phyloP scores from a whole-genome alignment of 1,140 invertebrate genomes.

The Lethrus apterus region DNA sequence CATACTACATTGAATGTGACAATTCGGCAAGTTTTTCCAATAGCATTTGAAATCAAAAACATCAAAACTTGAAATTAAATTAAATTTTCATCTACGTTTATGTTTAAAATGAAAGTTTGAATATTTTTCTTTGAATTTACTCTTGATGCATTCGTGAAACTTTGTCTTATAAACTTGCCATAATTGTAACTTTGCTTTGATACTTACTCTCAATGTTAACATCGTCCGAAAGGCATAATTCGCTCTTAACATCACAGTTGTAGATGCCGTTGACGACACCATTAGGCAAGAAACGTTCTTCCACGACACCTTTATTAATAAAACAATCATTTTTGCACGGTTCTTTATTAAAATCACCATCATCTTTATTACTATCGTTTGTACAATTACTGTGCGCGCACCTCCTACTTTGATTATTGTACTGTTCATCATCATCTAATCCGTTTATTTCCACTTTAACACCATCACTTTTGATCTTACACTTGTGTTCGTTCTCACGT shows the following conservation, averaged over 20 bases:
- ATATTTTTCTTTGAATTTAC: too few species aligned
- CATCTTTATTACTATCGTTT: conserved; percentile 11
- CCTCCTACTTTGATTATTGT: conserved; percentile 1
- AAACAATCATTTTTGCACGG: too few species aligned
- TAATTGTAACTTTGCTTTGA: too few species aligned
- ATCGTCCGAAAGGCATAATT: conserved; percentile 1
- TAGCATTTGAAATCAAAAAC: too few species aligned
- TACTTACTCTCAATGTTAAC: conserved; percentile 10
- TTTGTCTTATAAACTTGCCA: too few species aligned
- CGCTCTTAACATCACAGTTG: background rate
- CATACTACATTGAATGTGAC: too few species aligned
- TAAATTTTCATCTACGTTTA: too few species aligned
- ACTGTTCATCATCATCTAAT: background rate
- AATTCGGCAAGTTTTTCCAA: too few species aligned
- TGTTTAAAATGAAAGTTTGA: too few species aligned
- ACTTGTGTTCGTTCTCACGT: conserved; percentile 3
- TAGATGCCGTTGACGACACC: conserved; percentile 5
- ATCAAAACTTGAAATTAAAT: too few species aligned
- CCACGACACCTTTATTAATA: background rate
- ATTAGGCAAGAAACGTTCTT: conserved; percentile 1
- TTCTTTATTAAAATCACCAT: conserved; percentile 21
- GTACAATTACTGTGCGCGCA: background rate
- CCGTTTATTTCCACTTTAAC: background rate
- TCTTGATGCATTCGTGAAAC: too few species aligned
- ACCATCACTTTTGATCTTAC: background rate